Percentiles rank a stretch among this genome's conserved stretches.
phyloP scores from a whole-genome alignment of 2,113 vertebrate species.

The Scalopus aquaticus region DNA sequence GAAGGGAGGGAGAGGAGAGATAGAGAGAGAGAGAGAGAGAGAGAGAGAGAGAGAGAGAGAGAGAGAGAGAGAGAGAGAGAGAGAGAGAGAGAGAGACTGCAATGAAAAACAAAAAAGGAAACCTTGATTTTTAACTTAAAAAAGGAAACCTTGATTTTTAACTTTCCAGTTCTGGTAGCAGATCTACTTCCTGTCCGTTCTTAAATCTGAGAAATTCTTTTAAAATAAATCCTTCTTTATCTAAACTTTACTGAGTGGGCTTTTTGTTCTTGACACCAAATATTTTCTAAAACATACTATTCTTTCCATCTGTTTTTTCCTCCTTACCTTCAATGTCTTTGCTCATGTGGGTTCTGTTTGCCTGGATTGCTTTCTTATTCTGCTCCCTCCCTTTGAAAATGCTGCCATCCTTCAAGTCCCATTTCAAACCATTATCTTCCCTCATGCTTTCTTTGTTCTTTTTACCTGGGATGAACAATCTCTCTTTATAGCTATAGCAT shows the following conservation, averaged over 20 bases:
- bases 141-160: conserved; percentile 1
- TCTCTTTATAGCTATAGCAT: neutral
- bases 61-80: neutral
- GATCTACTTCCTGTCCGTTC: neutral
- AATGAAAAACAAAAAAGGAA: conserved; percentile 8
- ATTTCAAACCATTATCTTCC: conserved; percentile 4
- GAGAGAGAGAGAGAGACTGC: neutral
- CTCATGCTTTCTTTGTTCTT: neutral
- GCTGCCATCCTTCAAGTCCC: conserved; percentile 1
- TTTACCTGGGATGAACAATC: neutral
- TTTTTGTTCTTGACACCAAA: neutral
- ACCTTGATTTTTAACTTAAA: neutral
- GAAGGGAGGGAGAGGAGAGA: too few species aligned
- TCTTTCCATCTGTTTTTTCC: neutral
- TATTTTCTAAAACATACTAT: neutral
- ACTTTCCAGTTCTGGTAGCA: neutral
- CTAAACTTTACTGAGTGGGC: neutral
- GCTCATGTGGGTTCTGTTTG: neutral
- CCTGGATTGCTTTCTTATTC: neutral
- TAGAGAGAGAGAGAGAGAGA: neutral
- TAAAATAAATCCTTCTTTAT: neutral
- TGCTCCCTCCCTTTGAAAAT: neutral
- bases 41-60: neutral
- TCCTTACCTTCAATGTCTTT: neutral
- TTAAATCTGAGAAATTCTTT: neutral